A percentile compares a stretch with the other conserved stretches of the same genome.
These are phyloP conservation scores for Tribolium castaneum DNA, from an alignment of 1,140 invertebrate species.

Conservation along the genomic window DNA sequence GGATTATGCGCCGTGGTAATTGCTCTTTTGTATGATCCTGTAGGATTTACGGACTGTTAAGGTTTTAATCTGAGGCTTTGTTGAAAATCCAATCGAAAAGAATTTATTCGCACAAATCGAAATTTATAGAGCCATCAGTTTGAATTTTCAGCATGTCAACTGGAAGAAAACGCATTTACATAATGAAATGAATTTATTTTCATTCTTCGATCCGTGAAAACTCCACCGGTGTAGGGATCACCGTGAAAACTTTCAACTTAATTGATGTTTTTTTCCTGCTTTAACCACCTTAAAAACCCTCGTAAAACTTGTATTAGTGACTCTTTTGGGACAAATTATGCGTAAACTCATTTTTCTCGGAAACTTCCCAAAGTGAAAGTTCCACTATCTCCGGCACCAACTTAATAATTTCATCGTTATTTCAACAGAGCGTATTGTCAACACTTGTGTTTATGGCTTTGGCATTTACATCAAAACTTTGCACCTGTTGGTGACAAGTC, in stretches of 20 bases:
- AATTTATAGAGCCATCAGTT: constrained; percentile 6
- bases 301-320: neutral
- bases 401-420: neutral
- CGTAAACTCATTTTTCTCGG: neutral
- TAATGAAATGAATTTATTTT: constrained; percentile 35
- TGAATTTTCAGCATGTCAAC: neutral
- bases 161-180: constrained; percentile 6
- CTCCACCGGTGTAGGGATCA: neutral
- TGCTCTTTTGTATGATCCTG: constrained; percentile 1
- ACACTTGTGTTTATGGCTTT: neutral
- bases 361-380: neutral
- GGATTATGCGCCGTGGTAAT: constrained; percentile 7
- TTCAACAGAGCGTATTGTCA: neutral
- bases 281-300: neutral
- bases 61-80: constrained; percentile 20
- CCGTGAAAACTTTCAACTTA: neutral
- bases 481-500: constrained; percentile 8
- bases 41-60: neutral
- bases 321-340: neutral
- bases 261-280: neutral
- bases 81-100: neutral
- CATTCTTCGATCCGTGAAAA: neutral
- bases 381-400: neutral
- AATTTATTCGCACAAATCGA: constrained; percentile 13
- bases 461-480: neutral